Base-by-base conservation (phyloP, 1,140 invertebrate species). In the Drosophila subobscura region DNA sequence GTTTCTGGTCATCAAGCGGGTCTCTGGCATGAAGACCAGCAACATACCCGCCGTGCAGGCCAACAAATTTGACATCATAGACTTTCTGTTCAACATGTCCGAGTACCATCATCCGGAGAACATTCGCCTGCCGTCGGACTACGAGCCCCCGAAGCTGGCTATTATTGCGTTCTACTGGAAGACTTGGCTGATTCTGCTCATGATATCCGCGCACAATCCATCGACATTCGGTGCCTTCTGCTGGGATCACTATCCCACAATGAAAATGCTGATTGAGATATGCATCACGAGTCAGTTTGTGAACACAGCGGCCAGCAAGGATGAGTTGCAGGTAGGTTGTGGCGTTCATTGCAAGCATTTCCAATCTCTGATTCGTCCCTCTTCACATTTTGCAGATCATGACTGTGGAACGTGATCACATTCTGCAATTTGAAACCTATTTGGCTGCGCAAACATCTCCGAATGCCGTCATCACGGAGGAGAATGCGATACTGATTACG, bases 121-220 rank as follows among this genome's bases (percentile, higher is more conserved):
- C 81, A 98, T 98, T 65, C 94, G 94, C 16, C 93, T 99, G 53
- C 98, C 98, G 1, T 88, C 93, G 3, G 96, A 95, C 91, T 96
- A 99, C 91, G 94, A 94, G 40, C 96, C 98, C 10, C 98, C 98
- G 0, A 95, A 95, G 72, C 93, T 99, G 84, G 98, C 97, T 0
- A 98, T 99, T 80, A 95, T 96, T 5, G 95, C 95, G 73, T 93
- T 97, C 14, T 99, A 99, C 92, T 99, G 98, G 98, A 98, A 98
- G 92, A 95, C 95, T 33, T 99, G 98, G 98, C 93, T 96, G 29
- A 96, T 99, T 84, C 92, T 99, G 56, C 92, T 98, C 5, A 96
- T 99, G 90, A 92, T 99, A 49, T 95, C 96, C 33, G 97, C 97
- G 6, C 97, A 98, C 91, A 99, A 99, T 94, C 97, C 98, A 0